Conservation (phyloP, 2,888 invertebrate genomes). For the Craniophora ligustri region DNA sequence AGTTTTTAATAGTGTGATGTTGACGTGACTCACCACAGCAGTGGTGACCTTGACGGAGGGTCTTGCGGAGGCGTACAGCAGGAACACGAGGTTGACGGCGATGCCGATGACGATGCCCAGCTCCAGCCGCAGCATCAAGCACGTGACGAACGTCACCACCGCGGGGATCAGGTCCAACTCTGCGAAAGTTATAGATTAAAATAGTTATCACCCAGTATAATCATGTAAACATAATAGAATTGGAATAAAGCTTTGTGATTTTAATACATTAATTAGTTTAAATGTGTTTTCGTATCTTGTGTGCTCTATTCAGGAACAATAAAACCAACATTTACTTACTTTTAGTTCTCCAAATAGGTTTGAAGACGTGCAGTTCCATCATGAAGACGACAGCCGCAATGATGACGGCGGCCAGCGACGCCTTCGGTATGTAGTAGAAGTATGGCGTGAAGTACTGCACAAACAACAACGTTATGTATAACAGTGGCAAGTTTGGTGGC, state of each 20-base stretch:
- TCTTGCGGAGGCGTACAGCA: conserved; percentile 94
- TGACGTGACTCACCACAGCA: conserved; percentile 84
- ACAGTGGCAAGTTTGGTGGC: not conserved
- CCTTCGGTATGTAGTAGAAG: conserved; percentile 94
- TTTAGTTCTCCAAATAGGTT: conserved; percentile 94
- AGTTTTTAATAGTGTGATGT: too few species aligned
- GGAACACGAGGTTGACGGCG: conserved; percentile 93
- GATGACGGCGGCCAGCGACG: conserved; percentile 94
- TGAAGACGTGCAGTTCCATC: conserved; percentile 94
- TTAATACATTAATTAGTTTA: too few species aligned
- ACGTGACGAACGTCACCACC: conserved; percentile 93
- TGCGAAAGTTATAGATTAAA: conserved; percentile 70
- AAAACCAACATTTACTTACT: conserved; percentile 86
- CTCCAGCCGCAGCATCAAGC: conserved; percentile 94
- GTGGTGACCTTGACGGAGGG: conserved; percentile 93
- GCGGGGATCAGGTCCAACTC: conserved; percentile 96
- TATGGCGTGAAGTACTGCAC: conserved; percentile 93
- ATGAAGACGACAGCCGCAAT: conserved; percentile 96
- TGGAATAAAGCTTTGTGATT: not conserved
- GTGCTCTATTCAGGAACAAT: too few species aligned
- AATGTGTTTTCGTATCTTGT: too few species aligned
- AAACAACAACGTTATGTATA: not conserved
- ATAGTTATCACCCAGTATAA: too few species aligned
- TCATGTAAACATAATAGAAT: too few species aligned
- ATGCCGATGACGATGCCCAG: conserved; percentile 96